Conservation (phyloP, 2,113 vertebrate genomes). For the Numida meleagris region DNA sequence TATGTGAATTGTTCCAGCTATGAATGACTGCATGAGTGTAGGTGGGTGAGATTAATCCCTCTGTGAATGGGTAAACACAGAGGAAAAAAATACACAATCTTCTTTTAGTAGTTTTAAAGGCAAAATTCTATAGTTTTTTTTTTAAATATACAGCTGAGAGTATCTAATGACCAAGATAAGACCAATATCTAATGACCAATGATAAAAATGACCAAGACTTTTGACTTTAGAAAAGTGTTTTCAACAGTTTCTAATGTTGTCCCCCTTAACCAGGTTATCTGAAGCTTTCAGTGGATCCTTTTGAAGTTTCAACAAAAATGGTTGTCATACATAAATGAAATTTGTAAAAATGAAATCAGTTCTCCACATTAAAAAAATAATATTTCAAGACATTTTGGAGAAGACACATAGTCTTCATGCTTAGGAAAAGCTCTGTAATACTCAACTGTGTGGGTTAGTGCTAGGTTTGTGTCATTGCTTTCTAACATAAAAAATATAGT, state of each 20-base stretch:
- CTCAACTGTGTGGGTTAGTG: not conserved
- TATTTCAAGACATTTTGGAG: not conserved
- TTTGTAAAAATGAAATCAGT: not conserved
- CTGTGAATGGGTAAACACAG: not conserved
- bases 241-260: not conserved
- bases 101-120: not conserved
- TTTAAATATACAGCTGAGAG: not conserved
- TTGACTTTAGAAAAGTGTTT: not conserved
- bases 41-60: not conserved
- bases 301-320: not conserved
- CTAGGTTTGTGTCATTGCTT: not conserved
- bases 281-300: not conserved
- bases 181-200: not conserved
- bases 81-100: not conserved
- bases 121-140: not conserved
- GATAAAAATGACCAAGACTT: not conserved
- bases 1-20: not conserved
- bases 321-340: not conserved
- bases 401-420: not conserved
- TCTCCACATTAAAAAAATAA: not conserved
- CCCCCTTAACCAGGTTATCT: not conserved
- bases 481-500: not conserved
- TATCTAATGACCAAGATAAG: not conserved
- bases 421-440: not conserved
- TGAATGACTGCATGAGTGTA: not conserved